These are phyloP conservation scores for Eutolmus rufibarbis DNA, from an alignment of 2,888 invertebrate species.

Conservation along the genomic window DNA sequence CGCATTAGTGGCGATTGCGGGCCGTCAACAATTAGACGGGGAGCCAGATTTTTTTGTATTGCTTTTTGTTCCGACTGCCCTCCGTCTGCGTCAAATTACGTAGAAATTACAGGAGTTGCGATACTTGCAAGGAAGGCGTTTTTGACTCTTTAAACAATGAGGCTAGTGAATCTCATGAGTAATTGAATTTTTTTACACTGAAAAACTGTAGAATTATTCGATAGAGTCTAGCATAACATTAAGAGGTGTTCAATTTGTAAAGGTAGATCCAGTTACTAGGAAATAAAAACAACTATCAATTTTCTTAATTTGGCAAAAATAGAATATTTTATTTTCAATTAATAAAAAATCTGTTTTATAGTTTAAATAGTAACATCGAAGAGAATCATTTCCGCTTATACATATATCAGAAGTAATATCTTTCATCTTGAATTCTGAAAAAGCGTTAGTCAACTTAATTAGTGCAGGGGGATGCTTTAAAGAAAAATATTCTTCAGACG, in stretches of 20 bases:
- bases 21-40: neutral
- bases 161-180: neutral
- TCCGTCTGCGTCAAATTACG: neutral
- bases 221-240: too few species aligned
- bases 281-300: too few species aligned
- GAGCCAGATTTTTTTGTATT: neutral
- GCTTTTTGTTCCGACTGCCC: neutral
- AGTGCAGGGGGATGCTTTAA: neutral
- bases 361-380: too few species aligned
- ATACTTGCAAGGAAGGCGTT: neutral
- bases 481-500: neutral
- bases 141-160: neutral
- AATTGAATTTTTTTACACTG: neutral
- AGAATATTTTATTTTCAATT: too few species aligned
- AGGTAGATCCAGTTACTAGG: too few species aligned
- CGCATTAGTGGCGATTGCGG: constrained; percentile 8
- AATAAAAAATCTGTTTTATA: too few species aligned
- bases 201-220: neutral
- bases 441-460: neutral
- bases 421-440: neutral
- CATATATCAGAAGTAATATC: too few species aligned
- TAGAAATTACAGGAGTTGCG: neutral
- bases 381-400: too few species aligned
- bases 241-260: neutral
- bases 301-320: too few species aligned